Evolutionary conservation across 2,888 invertebrate species (phyloP), one percentile per base, ranked within the genome.

Genomic region (Eurytoma adleriae): DNA sequence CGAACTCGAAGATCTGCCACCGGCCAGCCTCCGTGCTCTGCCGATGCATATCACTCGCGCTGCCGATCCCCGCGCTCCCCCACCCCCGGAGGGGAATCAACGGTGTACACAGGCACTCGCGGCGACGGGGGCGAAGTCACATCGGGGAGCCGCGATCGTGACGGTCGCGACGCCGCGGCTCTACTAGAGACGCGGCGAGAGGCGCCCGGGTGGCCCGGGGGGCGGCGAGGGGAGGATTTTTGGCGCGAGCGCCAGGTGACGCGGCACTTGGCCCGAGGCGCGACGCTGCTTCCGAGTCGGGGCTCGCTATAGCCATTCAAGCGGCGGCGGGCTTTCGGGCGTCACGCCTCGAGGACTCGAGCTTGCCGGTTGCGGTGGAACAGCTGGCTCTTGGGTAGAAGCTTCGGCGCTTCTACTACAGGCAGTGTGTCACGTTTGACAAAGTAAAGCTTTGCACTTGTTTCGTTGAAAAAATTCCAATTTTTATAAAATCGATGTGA

Each of bases 1-100:
- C 90, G 81, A 91, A 91, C 84, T 91, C 91, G 86, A 88, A 87
- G 83, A 91, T 88, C 85, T 90, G 91, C 79, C 64, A 68, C 57
- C 87, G 89, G 85, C 87, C 85, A 68, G 87, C 86, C 80, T 90
- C 89, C 78, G 86, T 85, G 82, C 57, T 66, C 68, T 62, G 84
- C 72, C 82, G 84, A 86, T 87, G 88, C 89, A 89, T 88, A 82
- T 85, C 86, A 85, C 72, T 18, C 57, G 24, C 27, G 3, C 18
- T 14, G 48, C 54, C 64, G 20, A 13, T 12, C 5, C 40, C 7
- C 10, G 3, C 5, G 40, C 14, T 1, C 70, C 48, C 14, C 14
- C 20, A 20, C 10, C 50, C 30, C 7, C 10, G 54, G 5, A 4
- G 40, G 40, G 40, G 7, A 0, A 7, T 0, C 4, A 4, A 40